Base-by-base conservation (phyloP, 1,140 invertebrate species). In the Phortica variegata region DNA sequence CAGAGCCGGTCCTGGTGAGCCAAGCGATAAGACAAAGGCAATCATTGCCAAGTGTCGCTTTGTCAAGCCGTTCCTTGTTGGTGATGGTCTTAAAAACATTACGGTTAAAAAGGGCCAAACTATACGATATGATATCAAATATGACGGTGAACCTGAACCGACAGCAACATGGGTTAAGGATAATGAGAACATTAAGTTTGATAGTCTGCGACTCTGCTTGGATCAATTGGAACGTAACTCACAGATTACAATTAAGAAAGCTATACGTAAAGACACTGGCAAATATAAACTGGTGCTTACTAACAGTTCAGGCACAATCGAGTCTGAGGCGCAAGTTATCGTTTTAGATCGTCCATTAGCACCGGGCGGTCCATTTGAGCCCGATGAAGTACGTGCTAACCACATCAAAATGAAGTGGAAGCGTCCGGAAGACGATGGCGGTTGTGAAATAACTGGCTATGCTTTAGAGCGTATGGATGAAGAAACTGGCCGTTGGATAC, bases 401-500 rank as follows among this genome's bases (percentile, higher is more conserved):
- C 92, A 93, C 66, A 86, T 93, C n/a, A 96, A 87, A 39, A 85
- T 99, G 32, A 88, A 90, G 73, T 99, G 97, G 97, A 84, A 93
- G 56, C 88, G 88, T 76, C 97, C 97, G 3, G 86, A 90, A 54
- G 97, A 99, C 73, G 88, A 89, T 77, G 92, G 97, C 52, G 97
- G 96, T 41, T 87, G 86, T 19, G 90, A 93, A 36, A 87, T 97
- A 48, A 93, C 91, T 44, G 94, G 96, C 32, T 99, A 99, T 77
- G 86, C 96, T 1, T 81, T 99, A 18, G 97, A 99, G 77, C 98
- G 98, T 73, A 93, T 97, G 88, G 93, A 95, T 62, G 80, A 91
- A 78, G 91, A 95, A 37, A 93, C 90, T 19, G 92, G 92, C 17
- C 82, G 91, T 56, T 96, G 93, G 93, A 85, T 95, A 46, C 89